Base-by-base conservation (phyloP, 2,797 vertebrate genomes). In the Pantherophis alleghaniensis region DNA sequence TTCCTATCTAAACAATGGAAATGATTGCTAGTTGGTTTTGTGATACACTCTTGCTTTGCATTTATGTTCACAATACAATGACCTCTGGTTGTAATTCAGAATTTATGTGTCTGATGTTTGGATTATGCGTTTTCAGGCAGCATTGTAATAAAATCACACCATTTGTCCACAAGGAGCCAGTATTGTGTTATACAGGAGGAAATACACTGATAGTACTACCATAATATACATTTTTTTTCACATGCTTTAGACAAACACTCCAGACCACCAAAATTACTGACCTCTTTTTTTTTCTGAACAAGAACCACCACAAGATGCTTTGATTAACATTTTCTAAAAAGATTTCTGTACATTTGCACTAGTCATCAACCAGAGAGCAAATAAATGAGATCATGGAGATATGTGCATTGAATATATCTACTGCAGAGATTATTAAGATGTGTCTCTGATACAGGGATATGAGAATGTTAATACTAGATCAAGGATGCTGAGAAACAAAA, bases 91-190 rank as follows among this genome's bases (percentile, higher is more conserved):
- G 59, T 91, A 94, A 37, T 63, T 37, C 92, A 91, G 13, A 51
- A 83, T 10, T 32, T n/a, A 12, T n/a, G 11, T 32, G 28, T 32
- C 18, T 88, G 18, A 18, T 37, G 16, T 59, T 88, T 57, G 22
- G 9, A 88, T 24, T 32, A 5, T 59, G 32, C 20, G 22, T 88
- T 56, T n/a, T 88, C 87, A 91, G 88, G 7, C 42, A 93, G 18
- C 7, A 12, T 74, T 12, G 3, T 32, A 22, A 47, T 5, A 79
- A 59, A 83, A 83, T 92, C 55, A 92, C 93, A 66, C 79, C 0
- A 60, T 16, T 37, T 92, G 91, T 61, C 96, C 97, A n/a, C 96
- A 94, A 96, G 97, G 87, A 95, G 97, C 96, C 97, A 96, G 92
- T 91, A 93, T 95, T 95, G 92, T 93, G 89, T 95, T 1, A 0